Evolutionary conservation across 2,113 vertebrate species (phyloP), one percentile per base, ranked within the genome.

Genomic region (Silurus meridionalis): DNA sequence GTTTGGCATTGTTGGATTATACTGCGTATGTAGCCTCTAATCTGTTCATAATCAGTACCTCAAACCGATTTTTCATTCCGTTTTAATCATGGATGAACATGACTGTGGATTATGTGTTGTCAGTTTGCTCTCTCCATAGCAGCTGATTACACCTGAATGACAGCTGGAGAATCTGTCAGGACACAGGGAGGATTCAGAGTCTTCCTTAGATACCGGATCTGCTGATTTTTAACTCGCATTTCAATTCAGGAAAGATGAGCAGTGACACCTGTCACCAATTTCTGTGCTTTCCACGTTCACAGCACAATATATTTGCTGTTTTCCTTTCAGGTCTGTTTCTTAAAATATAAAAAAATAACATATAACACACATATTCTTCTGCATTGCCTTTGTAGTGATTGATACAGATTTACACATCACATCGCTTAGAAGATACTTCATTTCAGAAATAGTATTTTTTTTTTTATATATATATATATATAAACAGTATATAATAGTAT

Each of bases 21-120:
- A 92, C 90, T 52, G 37, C 92, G 93, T 91, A 90, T 85, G 90
- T 87, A 85, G 58, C 72, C 88, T 91, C 85, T 94, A 95, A 95
- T 95, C 95, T 94, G 87, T 91, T 94, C 92, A 94, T 94, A 93
- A 94, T 95, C 93, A 94, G 93, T 94, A 93, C 72, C 92, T 84
- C 91, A 88, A 91, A 89, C 89, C 84, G 84, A 87, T 89, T 92
- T 91, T 91, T 84, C 71, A 48, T 82, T 77, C 67, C 88, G 84
- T 92, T 93, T 90, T 94, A 95, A 94, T 94, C 93, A 92, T 28
- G 89, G 83, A 90, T 92, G 92, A 94, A 92, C 83, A 90, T 93
- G 92, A 93, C 58, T 87, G 85, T 86, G 92, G 92, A 94, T 94
- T 94, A 93, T 79, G 71, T 82, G 58, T 61, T 88, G 89, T 91